Base-by-base conservation (phyloP, 2,113 vertebrate species). In the Gasterosteus aculeatus region DNA sequence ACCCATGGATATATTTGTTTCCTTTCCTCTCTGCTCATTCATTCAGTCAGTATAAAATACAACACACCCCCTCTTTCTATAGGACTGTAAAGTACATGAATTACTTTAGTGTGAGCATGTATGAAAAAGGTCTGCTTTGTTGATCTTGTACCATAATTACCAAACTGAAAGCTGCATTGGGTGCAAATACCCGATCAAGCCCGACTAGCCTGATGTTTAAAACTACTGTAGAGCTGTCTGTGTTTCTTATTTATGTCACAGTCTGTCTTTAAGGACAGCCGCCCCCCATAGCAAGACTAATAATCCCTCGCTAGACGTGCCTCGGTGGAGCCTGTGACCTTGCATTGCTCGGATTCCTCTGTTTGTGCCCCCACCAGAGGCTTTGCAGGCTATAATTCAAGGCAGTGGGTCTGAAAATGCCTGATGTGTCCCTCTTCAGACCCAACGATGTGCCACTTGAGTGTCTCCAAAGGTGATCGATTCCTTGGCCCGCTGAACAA, bases 331-430 rank as follows among this genome's bases (percentile, higher is more conserved):
- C 66, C 80, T 64, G 78, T 89, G 86, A 91, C 89, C 90, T 90
- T 77, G 83, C 91, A 93, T 93, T 92, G 86, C 83, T 92, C 16
- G 16, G 83, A 93, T 93, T 92, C 91, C 87, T 90, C 33, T 83
- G 72, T 83, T 83, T 85, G 77, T 78, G 79, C 78, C 81, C 81
- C 85, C 83, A 84, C 51, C 76, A 75, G 82, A 90, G 87, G 86
- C 77, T 87, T 83, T 70, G 77, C 78, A 82, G 67, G 65, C 82
- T 84, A 31, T 75, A 86, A 80, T 73, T 90, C 74, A 85, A 72
- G 65, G 26, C 51, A 18, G 35, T 41, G 70, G 62, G 38, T 79
- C 80, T 75, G 68, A 69, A 80, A 12, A 57, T 60, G 60, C 29
- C 35, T 53, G 58, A 5, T 72, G 59, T 29, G n/a, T 60, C 56